Evolutionary conservation across 2,113 vertebrate genomes (phyloP), one percentile per base, ranked within the genome.

Genomic region (Eolophus roseicapilla): DNA sequence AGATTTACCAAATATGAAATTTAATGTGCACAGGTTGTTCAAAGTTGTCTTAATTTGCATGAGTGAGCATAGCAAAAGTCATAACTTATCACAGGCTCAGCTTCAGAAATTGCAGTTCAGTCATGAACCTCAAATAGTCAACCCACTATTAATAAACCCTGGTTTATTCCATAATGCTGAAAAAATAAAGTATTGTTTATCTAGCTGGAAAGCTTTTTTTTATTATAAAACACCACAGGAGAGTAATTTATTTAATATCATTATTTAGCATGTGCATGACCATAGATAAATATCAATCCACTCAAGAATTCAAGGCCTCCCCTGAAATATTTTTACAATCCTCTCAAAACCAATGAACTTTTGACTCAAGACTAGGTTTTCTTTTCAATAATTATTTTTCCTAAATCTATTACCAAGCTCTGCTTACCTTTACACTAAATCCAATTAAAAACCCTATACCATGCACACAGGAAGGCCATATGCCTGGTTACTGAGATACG

Each of bases 161-260:
- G 33, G 69, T 95, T 96, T 90, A 92, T 64, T 86, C 55, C 57
- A 75, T 76, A 96, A 92, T 64, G 52, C 50, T 90, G 80, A 64
- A 88, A 92, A 96, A 94, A 94, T 83, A 92, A 43, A 74, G 82
- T 55, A 31, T 15, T 96, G 92, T 93, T 96, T 92, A 75, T 19
- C 71, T 88, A 95, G 92, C 86, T 90, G 90, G 73, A 90, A 88
- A 64, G 39, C 29, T 92, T 88, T 96, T 17, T 55, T 83, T 84
- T 60, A 74, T 90, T 95, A 86, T 47, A 84, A 90, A 96, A 60
- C 82, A 90, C 73, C 95, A 92, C 68, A 92, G 60, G 39, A 90
- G 46, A 88, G 64, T 81, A 90, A 94, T 93, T 92, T 75, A 78
- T 68, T 86, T 88, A 92, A 71, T 81, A 90, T 59, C 17, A 90